Evolutionary conservation across 2,113 vertebrate genomes (phyloP).

Genomic region (Daboia siamensis): DNA sequence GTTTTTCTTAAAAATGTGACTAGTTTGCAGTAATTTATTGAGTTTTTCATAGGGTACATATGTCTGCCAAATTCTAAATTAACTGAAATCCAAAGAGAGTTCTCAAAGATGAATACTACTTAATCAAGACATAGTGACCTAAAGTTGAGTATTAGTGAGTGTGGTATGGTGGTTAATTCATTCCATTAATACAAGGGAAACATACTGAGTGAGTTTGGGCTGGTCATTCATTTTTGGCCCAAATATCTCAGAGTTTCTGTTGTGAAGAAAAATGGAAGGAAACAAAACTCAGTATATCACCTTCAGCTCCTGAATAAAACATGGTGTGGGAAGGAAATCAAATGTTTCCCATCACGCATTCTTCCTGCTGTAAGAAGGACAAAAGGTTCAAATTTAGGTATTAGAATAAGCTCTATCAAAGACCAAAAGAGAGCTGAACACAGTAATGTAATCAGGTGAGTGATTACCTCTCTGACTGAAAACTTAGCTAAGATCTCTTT

Average conservation of each 20-base stretch:
- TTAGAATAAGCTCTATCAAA: too few relatives aligned
- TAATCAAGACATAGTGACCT: neutral
- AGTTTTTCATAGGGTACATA: neutral
- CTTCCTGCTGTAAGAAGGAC: too few relatives aligned
- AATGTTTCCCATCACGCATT: too few relatives aligned
- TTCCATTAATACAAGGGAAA: neutral
- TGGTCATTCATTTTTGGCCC: neutral
- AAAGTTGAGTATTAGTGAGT: neutral
- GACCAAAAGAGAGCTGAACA: too few relatives aligned
- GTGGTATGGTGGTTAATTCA: neutral
- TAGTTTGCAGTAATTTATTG: too few relatives aligned
- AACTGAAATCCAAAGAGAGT: neutral
- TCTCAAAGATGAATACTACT: neutral
- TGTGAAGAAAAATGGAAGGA: neutral
- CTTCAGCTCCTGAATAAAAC: neutral
- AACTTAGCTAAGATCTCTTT: too few relatives aligned
- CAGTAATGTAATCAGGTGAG: too few relatives aligned
- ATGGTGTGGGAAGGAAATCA: too few relatives aligned
- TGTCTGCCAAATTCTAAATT: neutral
- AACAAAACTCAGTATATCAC: neutral
- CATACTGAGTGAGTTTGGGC: neutral
- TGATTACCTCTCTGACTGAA: too few relatives aligned
- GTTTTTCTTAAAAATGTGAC: too few relatives aligned
- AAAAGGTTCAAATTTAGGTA: too few relatives aligned
- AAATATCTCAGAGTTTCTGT: neutral